Evolutionary conservation across 2,888 invertebrate species (phyloP).

Genomic region (Drosophila formosana): DNA sequence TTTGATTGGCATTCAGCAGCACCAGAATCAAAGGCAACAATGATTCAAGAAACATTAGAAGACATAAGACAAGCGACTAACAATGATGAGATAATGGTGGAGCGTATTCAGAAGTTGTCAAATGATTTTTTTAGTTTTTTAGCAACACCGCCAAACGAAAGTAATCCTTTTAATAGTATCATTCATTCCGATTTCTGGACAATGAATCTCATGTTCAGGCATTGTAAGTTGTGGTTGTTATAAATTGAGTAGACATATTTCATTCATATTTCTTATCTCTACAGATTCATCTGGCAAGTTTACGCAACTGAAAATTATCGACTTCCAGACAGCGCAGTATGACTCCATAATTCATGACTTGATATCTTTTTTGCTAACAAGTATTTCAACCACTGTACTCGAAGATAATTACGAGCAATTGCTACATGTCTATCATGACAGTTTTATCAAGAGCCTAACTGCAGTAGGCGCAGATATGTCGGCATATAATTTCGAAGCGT

Average conservation of each 20-base stretch:
- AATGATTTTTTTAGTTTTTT: slow-evolving; percentile 55
- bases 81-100: slow-evolving; percentile 38
- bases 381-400: slow-evolving; percentile 52
- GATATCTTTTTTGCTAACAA: slow-evolving; percentile 67
- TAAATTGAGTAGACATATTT: background rate
- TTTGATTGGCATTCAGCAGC: slow-evolving; percentile 70
- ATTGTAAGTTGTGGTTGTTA: slow-evolving; percentile 42
- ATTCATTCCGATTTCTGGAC: slow-evolving; percentile 66
- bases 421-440: slow-evolving; percentile 42
- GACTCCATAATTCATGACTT: slow-evolving; percentile 69
- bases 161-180: slow-evolving; percentile 55
- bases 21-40: slow-evolving; percentile 56
- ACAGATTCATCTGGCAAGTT: slow-evolving; percentile 42
- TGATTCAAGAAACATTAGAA: slow-evolving; percentile 60
- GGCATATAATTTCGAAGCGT: slow-evolving; percentile 45
- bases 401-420: slow-evolving; percentile 58
- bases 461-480: slow-evolving; percentile 31
- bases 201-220: slow-evolving; percentile 69
- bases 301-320: slow-evolving; percentile 56
- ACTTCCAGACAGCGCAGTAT: slow-evolving; percentile 67
- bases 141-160: slow-evolving; percentile 40
- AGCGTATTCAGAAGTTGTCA: slow-evolving; percentile 38
- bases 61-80: slow-evolving; percentile 55
- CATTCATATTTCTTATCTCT: background rate
- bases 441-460: slow-evolving; percentile 40